Evolutionary conservation across 2,888 invertebrate species (phyloP).

Genomic region (Lamproptera curius): DNA sequence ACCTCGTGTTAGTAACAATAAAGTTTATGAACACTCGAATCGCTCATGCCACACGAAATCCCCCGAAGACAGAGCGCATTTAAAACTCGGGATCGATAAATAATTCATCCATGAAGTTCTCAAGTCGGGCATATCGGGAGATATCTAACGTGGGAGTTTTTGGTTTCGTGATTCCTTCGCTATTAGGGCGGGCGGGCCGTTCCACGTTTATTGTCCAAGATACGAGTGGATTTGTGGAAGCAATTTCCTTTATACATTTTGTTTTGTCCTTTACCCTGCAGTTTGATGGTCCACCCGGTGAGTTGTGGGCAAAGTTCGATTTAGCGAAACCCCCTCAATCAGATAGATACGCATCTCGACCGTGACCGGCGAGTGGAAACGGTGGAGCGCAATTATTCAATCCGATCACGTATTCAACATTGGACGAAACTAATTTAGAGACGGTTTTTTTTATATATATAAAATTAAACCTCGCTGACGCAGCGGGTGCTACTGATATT

Average conservation of each 20-base stretch:
- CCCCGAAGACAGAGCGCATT: conserved; percentile 13
- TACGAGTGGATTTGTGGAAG: conserved; percentile 78
- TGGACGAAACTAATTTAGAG: conserved; percentile 69
- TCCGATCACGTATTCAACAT: conserved; percentile 60
- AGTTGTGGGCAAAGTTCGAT: conserved; percentile 71
- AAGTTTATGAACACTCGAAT: conserved; percentile 13
- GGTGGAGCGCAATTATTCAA: conserved; percentile 66
- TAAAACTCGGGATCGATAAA: conserved; percentile 22
- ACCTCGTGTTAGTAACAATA: conserved; percentile 13
- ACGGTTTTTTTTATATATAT: conserved; percentile 46
- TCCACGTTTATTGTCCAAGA: conserved; percentile 76
- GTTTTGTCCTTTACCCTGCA: conserved; percentile 77
- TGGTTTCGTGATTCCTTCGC: conserved; percentile 78
- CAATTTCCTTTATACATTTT: conserved; percentile 79
- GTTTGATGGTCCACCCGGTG: conserved; percentile 74
- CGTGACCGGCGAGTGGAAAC: conserved; percentile 44
- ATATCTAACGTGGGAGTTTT: conserved; percentile 58
- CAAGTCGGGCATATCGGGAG: conserved; percentile 42
- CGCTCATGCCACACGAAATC: conserved; percentile 8
- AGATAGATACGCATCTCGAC: conserved; percentile 66
- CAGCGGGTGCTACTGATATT: too few relatives aligned
- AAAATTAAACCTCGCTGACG: conserved; percentile 46
- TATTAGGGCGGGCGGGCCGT: conserved; percentile 72
- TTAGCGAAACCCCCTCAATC: conserved; percentile 62
- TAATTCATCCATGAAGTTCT: conserved; percentile 31